Conservation (phyloP, 1,140 invertebrate genomes). For the Pseudomyrmex flavicornis region DNA sequence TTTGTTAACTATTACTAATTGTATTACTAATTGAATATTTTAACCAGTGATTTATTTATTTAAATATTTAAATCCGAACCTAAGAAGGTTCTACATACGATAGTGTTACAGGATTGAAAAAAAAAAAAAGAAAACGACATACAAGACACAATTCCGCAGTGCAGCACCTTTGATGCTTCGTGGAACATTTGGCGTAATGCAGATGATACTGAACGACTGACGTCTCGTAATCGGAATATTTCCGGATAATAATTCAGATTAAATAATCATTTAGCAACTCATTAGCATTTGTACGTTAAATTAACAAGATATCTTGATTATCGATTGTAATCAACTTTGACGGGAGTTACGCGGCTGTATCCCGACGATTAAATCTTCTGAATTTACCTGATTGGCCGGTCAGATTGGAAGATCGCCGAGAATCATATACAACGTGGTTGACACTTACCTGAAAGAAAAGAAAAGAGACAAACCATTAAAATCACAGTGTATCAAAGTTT, state of each 20-base stretch:
- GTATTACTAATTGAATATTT: too few species aligned
- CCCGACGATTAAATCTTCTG: conserved; percentile 46
- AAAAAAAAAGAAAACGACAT: not conserved
- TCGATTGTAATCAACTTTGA: not conserved
- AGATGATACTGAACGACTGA: not conserved
- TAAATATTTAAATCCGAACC: too few species aligned
- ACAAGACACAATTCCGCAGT: not conserved
- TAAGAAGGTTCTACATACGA: too few species aligned
- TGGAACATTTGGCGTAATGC: conserved; percentile 10
- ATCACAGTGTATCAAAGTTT: conserved; percentile 1
- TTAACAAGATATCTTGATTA: conserved; percentile 45
- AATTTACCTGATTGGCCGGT: conserved; percentile 25
- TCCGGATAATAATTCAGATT: conserved; percentile 2
- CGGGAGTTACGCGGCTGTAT: not conserved
- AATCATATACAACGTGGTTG: conserved; percentile 20
- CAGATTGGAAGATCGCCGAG: not conserved
- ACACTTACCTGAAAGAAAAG: conserved; percentile 73
- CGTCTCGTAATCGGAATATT: conserved; percentile 15
- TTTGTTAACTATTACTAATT: too few species aligned
- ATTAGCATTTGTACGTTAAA: conserved; percentile 31
- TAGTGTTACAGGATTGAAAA: not conserved
- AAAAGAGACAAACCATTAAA: conserved; percentile 63
- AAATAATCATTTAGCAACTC: conserved; percentile 11
- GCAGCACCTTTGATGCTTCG: not conserved
- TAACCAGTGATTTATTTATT: too few species aligned